Conservation (phyloP, 1,140 invertebrate species). For the Hypsibius dujardini region DNA sequence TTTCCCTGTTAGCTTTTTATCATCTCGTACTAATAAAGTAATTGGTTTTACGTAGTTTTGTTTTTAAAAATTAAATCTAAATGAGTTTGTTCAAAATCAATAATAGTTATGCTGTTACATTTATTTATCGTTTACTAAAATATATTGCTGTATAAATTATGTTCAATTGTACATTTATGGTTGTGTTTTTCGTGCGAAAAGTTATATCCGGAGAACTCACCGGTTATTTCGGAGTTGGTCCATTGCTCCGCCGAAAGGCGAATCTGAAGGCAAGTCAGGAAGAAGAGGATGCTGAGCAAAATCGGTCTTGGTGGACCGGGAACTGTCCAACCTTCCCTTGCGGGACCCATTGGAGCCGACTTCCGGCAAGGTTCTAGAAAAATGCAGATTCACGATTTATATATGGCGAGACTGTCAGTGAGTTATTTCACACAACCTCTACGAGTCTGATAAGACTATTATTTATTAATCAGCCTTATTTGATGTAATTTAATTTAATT, state of each 20-base stretch:
- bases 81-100: neutral
- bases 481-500: too few species aligned
- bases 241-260: neutral
- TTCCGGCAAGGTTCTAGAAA: too few species aligned
- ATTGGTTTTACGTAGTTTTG: neutral
- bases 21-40: neutral
- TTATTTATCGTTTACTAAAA: neutral
- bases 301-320: too few species aligned
- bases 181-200: neutral
- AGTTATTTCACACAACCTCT: too few species aligned
- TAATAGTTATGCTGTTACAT: too few species aligned
- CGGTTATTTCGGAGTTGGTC: neutral
- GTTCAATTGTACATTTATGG: neutral
- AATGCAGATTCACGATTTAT: too few species aligned
- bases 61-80: neutral
- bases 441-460: too few species aligned
- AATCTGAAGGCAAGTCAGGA: conserved; percentile 1
- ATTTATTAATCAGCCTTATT: too few species aligned
- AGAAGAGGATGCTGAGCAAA: conserved; percentile 9
- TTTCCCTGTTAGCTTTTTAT: too few species aligned
- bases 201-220: neutral
- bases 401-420: too few species aligned
- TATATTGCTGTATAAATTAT: neutral
- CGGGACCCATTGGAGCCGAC: too few species aligned
- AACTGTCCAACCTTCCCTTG: too few species aligned